Evolutionary conservation across 2,113 vertebrate genomes (phyloP).

Genomic region (Ptychochromis oligacanthus): DNA sequence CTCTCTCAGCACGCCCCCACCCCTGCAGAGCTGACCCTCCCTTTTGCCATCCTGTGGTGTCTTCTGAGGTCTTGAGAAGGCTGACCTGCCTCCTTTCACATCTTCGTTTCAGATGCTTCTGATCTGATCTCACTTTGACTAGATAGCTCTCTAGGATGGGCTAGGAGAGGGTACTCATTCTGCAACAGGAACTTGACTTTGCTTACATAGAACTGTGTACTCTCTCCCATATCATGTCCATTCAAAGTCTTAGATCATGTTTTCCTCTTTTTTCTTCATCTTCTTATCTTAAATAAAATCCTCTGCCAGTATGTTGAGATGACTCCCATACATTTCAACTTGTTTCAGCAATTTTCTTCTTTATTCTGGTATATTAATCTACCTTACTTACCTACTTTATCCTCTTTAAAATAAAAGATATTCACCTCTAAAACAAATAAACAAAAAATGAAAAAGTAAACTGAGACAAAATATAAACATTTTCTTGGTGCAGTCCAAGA

Average conservation of each 20-base stretch:
- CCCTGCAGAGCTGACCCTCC: conserved; percentile 43
- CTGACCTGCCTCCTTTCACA: conserved; percentile 64
- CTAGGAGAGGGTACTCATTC: neutral
- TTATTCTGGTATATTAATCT: neutral
- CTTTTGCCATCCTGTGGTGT: conserved; percentile 40
- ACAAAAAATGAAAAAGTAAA: neutral
- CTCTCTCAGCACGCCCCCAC: conserved; percentile 60
- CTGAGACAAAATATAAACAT: neutral
- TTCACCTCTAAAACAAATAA: neutral
- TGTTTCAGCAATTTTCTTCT: neutral
- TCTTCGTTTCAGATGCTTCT: conserved; percentile 32
- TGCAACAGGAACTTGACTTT: neutral
- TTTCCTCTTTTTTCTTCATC: neutral
- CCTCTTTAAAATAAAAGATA: neutral
- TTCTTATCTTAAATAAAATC: neutral
- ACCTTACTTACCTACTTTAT: neutral
- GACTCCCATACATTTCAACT: neutral
- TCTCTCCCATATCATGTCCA: neutral
- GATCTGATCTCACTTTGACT: conserved; percentile 20
- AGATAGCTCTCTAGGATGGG: conserved; percentile 3
- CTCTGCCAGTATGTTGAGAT: neutral
- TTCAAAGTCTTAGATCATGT: neutral
- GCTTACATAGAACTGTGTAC: fast-evolving
- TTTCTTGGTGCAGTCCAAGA: too few species aligned
- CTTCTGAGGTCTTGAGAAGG: conserved; percentile 64